phyloP scores from a whole-genome alignment of 2,797 vertebrate species.

The Notamacropus eugenii region DNA sequence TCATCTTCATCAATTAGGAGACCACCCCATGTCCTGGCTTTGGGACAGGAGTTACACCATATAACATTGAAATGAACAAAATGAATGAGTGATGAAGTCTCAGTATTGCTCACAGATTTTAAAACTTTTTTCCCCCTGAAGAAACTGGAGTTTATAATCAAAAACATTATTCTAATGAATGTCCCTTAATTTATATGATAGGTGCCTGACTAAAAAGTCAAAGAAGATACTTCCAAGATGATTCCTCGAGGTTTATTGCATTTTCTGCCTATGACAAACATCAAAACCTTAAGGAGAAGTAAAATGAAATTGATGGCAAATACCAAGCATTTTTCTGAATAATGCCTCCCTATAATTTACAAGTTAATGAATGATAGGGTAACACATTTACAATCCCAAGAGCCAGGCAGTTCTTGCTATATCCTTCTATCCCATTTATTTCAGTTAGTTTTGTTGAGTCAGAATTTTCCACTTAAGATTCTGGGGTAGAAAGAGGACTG shows the following conservation, averaged over 20 bases:
- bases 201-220: background rate
- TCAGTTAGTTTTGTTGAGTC: background rate
- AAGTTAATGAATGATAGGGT: background rate
- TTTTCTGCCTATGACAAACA: background rate
- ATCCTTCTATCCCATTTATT: background rate
- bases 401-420: background rate
- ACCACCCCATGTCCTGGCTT: background rate
- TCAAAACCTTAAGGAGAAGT: background rate
- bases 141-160: background rate
- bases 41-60: background rate
- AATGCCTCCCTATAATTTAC: conserved; percentile 32
- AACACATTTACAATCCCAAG: background rate
- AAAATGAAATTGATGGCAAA: conserved; percentile 10
- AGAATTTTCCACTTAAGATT: background rate
- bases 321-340: conserved; percentile 16
- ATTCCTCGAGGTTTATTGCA: background rate
- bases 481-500: background rate
- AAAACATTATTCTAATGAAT: background rate
- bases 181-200: background rate
- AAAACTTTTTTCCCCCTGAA: background rate
- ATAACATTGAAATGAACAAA: background rate
- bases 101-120: background rate
- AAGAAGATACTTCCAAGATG: background rate
- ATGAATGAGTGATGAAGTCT: background rate
- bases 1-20: background rate